Evolutionary conservation across 1,140 invertebrate species (phyloP).

Genomic region (Drosophila serrata): DNA sequence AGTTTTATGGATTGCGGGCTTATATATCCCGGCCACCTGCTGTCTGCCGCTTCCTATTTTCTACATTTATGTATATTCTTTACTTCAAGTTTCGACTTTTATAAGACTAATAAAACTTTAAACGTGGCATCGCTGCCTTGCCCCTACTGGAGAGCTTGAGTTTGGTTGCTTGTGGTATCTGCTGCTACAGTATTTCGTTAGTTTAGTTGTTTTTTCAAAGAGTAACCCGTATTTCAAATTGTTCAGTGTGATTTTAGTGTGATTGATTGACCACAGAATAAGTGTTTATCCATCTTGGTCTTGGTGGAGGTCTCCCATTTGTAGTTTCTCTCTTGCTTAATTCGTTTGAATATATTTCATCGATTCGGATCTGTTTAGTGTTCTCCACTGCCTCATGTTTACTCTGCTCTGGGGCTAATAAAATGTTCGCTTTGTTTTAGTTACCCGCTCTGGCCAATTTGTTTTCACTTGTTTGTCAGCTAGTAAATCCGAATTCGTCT

Average conservation of each 20-base stretch:
- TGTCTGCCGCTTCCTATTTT: constrained; percentile 31
- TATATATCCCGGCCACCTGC: constrained; percentile 24
- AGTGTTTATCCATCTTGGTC: constrained; percentile 20
- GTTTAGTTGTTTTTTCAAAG: constrained; percentile 51
- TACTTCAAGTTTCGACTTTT: constrained; percentile 47
- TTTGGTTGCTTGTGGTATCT: constrained; percentile 34
- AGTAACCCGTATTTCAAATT: constrained; percentile 77
- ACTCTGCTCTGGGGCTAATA: constrained; percentile 44
- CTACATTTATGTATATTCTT: constrained; percentile 35
- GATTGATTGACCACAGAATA: constrained; percentile 48
- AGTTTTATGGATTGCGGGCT: constrained; percentile 59
- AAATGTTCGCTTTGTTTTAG: constrained; percentile 49
- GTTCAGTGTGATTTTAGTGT: constrained; percentile 57
- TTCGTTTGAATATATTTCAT: constrained; percentile 33
- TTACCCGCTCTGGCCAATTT: constrained; percentile 25
- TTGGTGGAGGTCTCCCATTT: constrained; percentile 7
- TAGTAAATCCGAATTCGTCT: constrained; percentile 29
- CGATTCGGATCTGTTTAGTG: constrained; percentile 36
- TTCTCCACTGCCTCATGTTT: constrained; percentile 35
- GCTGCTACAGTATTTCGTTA: constrained; percentile 46
- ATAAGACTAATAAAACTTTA: constrained; percentile 58
- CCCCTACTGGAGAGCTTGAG: constrained; percentile 22
- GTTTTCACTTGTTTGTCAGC: constrained; percentile 31
- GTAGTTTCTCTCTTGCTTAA: constrained; percentile 1
- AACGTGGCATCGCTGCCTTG: constrained; percentile 23